These are phyloP conservation scores for Semnornis frantzii DNA, from an alignment of 2,113 vertebrate species.

Conservation along the genomic window DNA sequence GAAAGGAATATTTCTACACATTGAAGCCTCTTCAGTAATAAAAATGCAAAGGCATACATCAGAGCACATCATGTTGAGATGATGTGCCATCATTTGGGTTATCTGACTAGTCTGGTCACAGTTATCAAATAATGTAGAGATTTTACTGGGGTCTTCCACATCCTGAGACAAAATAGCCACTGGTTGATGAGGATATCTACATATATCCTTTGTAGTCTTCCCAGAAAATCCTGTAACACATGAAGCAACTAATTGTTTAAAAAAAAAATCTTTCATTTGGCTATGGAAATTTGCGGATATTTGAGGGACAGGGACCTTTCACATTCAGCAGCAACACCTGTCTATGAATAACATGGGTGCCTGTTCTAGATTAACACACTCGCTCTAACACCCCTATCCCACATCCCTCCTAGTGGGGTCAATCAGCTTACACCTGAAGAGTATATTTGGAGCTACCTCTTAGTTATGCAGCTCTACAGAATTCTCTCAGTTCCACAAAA, in stretches of 20 bases:
- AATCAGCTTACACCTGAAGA: not conserved
- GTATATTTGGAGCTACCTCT: not conserved
- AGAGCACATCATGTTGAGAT: not conserved
- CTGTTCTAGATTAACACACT: no score
- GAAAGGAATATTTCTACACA: not conserved
- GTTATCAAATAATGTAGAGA: not conserved
- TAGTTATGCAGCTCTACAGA: not conserved
- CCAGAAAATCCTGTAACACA: not conserved
- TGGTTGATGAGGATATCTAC: not conserved
- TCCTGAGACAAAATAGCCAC: not conserved
- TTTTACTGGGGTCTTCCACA: not conserved
- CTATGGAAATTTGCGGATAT: not conserved
- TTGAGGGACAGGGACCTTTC: not conserved
- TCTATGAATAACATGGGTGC: not conserved
- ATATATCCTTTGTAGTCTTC: not conserved
- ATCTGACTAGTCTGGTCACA: not conserved
- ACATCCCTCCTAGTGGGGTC: no score
- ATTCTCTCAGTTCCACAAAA: not conserved
- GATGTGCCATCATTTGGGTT: not conserved
- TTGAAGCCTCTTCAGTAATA: not conserved
- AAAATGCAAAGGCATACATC: not conserved
- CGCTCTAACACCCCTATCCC: no score
- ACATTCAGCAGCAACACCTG: not conserved
- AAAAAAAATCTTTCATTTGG: not conserved
- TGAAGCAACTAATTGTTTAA: not conserved